Percentiles rank a stretch among this genome's conserved stretches.
Conservation (phyloP, 2,113 vertebrate genomes). For the Macaca nemestrina region DNA sequence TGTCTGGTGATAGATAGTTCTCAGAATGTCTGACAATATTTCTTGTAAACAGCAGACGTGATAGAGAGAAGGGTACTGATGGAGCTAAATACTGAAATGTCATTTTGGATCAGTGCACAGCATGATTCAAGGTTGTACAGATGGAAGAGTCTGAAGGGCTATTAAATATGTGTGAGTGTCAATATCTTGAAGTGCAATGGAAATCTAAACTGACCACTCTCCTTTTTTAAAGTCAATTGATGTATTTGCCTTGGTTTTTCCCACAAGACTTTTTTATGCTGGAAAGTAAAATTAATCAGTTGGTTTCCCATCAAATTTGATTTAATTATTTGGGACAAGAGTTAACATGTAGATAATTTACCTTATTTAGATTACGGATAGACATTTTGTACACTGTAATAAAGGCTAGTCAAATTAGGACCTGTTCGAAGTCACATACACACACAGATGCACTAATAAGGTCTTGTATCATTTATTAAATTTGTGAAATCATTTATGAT, state of each 20-base stretch:
- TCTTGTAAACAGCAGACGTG: slow-evolving; percentile 27
- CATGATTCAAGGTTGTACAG: slow-evolving; percentile 12
- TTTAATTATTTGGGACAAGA: slow-evolving; percentile 51
- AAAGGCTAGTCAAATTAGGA: neutral
- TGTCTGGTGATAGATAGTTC: slow-evolving; percentile 21
- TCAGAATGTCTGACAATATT: slow-evolving; percentile 56
- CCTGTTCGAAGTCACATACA: neutral
- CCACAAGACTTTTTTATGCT: neutral
- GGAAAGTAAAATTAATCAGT: slow-evolving; percentile 25
- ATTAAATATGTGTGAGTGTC: neutral
- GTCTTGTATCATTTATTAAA: neutral
- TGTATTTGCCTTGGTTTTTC: slow-evolving; percentile 24
- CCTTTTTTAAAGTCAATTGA: neutral
- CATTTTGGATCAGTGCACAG: slow-evolving; percentile 65
- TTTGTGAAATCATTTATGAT: neutral
- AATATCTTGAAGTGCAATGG: neutral
- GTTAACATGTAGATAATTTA: neutral
- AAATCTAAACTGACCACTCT: neutral
- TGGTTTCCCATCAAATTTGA: slow-evolving; percentile 5
- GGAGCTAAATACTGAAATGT: slow-evolving; percentile 65
- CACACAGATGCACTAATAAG: neutral
- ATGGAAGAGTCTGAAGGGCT: neutral
- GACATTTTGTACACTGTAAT: neutral
- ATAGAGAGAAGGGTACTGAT: slow-evolving; percentile 2
- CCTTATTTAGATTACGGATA: slow-evolving; percentile 4